These are phyloP conservation scores for Drosophila malerkotliana DNA, from an alignment of 1,140 invertebrate genomes.

Conservation along the genomic window DNA sequence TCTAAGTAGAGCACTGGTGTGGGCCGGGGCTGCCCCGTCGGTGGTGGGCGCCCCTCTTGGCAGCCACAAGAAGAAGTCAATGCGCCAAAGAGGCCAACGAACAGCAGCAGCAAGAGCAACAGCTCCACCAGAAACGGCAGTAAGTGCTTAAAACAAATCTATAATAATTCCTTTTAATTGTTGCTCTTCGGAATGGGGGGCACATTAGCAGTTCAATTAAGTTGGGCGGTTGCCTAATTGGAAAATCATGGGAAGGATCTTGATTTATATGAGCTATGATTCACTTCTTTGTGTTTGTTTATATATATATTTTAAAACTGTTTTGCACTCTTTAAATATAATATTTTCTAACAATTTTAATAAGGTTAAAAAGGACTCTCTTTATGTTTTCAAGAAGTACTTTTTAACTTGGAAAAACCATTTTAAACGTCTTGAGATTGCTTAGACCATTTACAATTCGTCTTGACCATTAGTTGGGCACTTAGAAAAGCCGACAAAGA, in stretches of 20 bases:
- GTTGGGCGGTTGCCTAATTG: slow-evolving; percentile 15
- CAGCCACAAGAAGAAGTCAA: slow-evolving; percentile 18
- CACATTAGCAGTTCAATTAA: slow-evolving; percentile 1
- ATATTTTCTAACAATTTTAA: too few species aligned
- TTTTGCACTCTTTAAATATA: too few species aligned
- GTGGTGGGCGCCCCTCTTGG: slow-evolving; percentile 59
- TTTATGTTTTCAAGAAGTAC: too few species aligned
- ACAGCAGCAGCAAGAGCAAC: slow-evolving; percentile 44
- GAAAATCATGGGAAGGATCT: background rate
- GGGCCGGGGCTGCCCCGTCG: slow-evolving; percentile 23
- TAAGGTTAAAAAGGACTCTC: too few species aligned
- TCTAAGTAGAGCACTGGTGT: slow-evolving; percentile 74
- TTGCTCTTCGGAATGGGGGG: slow-evolving; percentile 35
- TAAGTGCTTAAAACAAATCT: slow-evolving; percentile 71
- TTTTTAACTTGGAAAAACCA: too few species aligned
- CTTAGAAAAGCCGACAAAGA: slow-evolving; percentile 11
- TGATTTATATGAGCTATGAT: background rate
- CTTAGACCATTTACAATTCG: slow-evolving; percentile 42
- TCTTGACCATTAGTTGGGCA: background rate
- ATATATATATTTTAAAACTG: background rate
- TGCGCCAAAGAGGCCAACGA: slow-evolving; percentile 56
- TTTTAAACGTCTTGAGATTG: background rate
- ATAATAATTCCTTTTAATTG: slow-evolving; percentile 80
- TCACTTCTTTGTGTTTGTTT: too few species aligned
- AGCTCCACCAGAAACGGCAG: slow-evolving; percentile 28